Evolutionary conservation across 2,888 invertebrate species (phyloP), one percentile per base, ranked within the genome.

Genomic region (Eremobia ochroleuca): DNA sequence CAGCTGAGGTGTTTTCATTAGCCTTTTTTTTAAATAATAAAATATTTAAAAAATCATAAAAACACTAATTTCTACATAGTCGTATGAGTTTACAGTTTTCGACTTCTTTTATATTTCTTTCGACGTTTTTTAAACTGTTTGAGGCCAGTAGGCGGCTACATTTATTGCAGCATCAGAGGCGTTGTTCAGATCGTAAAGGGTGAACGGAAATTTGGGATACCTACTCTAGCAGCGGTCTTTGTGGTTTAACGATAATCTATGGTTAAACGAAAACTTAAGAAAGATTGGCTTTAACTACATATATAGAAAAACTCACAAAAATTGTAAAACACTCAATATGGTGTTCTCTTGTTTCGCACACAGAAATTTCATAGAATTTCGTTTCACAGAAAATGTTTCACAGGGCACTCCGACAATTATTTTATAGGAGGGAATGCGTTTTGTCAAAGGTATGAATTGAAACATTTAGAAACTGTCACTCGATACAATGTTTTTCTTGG

Each of bases 1-100:
- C 67, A 80, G 62, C 67, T 65, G 40, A 34, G 34, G 9, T 62
- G 49, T 61, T 65, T 62, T 58, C 46, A 43, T 43, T 49, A 5
- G 31, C 25, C 15, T 64, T 52, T 40, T 76, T 49, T 21, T 49
- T 6, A 25, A 4, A 25, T 25, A 4, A 9, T 43, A 18, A 25
- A 0, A 4, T 4, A 15, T 6, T 2, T 18, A 43, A n/a, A 65
- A 65, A 18, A 18, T 11, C 18, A 11, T n/a, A 43, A 69, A 69
- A 71, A 15, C 18, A 4, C 0, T 6, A 13, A 1, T 40, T n/a
- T 31, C 34, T 25, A n/a, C 13, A 34, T 6, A 40, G n/a, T 15
- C 6, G 1, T 55, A 28, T 5, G 5, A 28, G 5, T 55, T 55
- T n/a, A 28, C 8, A 25, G 52, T 13, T 55, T 55, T n/a, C n/a